A percentile compares a stretch with the other conserved stretches of the same genome.
Conservation (phyloP, 2,888 invertebrate genomes). For the Acanthacorydalis orientalis region DNA sequence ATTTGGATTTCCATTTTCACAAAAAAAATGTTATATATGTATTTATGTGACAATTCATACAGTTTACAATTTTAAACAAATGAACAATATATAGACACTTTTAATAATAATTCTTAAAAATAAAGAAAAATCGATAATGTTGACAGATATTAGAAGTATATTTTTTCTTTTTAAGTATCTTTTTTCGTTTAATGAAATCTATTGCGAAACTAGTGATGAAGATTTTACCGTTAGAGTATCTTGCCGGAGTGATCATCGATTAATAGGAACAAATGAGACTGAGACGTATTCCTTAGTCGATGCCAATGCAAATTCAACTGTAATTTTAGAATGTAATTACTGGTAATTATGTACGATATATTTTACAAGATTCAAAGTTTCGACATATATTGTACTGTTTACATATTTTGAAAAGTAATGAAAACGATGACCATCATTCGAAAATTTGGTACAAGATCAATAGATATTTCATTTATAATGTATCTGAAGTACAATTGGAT, state of each 20-base stretch:
- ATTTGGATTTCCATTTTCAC: slow-evolving; percentile 64
- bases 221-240: slow-evolving; percentile 16
- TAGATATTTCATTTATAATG: slow-evolving; percentile 17
- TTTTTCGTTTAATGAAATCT: background rate
- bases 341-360: slow-evolving; percentile 21
- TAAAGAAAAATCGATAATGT: background rate
- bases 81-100: background rate
- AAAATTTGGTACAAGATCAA: slow-evolving; percentile 34
- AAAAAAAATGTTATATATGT: no score
- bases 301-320: background rate
- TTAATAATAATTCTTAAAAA: background rate
- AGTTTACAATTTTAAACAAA: background rate
- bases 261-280: background rate
- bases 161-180: background rate
- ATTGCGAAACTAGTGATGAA: slow-evolving; percentile 4
- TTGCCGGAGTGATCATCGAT: slow-evolving; percentile 27
- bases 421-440: slow-evolving; percentile 23
- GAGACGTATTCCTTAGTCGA: background rate
- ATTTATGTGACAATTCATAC: no score
- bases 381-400: background rate
- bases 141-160: background rate
- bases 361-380: background rate
- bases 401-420: slow-evolving; percentile 17
- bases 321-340: slow-evolving; percentile 31
- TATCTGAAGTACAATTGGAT: slow-evolving; percentile 26